phyloP scores from a whole-genome alignment of 2,113 vertebrate genomes.

The Aegithalos caudatus region DNA sequence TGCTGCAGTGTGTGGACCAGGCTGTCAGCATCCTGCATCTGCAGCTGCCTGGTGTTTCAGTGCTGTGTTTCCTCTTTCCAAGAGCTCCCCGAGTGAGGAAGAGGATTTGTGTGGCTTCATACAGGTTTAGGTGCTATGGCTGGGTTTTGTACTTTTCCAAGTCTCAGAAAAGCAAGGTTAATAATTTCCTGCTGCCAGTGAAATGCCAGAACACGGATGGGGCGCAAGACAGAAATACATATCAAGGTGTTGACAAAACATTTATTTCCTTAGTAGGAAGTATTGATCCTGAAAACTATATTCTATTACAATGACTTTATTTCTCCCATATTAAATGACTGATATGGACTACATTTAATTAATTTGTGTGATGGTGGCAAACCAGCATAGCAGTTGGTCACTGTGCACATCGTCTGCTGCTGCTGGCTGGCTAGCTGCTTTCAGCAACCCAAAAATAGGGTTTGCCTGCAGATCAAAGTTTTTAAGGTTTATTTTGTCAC shows the following conservation, averaged over 20 bases:
- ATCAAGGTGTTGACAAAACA: not conserved
- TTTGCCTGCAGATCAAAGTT: not conserved
- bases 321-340: constrained; percentile 21
- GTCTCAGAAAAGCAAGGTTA: not conserved
- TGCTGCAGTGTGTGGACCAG: rapidly evolving
- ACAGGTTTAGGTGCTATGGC: not conserved
- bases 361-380: not conserved
- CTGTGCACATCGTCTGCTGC: not conserved
- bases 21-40: not conserved
- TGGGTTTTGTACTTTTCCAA: not conserved
- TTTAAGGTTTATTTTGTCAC: constrained; percentile 11
- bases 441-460: not conserved
- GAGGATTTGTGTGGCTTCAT: not conserved
- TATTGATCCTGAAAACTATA: constrained; percentile 21
- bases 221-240: constrained; percentile 5
- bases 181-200: not conserved
- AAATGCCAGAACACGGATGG: not conserved
- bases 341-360: constrained; percentile 16
- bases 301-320: constrained; percentile 34
- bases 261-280: constrained; percentile 47
- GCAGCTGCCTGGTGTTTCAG: not conserved
- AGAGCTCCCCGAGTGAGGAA: not conserved
- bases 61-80: not conserved
- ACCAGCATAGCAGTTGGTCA: not conserved
- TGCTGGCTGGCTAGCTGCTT: not conserved